Percentiles rank a stretch among this genome's conserved stretches.
These are phyloP conservation scores for Amorpha juglandis DNA, from an alignment of 2,888 invertebrate genomes.

Conservation along the genomic window DNA sequence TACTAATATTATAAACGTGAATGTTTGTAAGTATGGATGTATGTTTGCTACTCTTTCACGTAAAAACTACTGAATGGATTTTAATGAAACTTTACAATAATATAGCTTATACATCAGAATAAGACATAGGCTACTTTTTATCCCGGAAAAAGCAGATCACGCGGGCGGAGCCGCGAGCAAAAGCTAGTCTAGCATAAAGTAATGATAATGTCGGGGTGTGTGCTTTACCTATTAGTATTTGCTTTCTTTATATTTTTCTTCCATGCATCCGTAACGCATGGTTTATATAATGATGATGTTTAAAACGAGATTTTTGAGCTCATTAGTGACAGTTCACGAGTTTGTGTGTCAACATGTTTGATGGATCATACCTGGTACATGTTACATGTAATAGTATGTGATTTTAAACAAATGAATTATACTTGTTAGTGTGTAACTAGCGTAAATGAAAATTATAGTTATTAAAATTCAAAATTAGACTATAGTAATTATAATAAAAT, in stretches of 20 bases:
- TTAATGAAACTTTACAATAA: no score
- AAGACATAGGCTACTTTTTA: no score
- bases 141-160: no score
- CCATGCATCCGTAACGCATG: neutral
- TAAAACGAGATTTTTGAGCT: neutral
- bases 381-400: conserved; percentile 5
- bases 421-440: neutral
- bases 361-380: neutral
- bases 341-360: conserved; percentile 14
- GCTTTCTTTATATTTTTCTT: neutral
- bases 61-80: no score
- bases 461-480: no score
- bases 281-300: conserved; percentile 17
- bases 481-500: no score
- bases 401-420: neutral
- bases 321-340: conserved; percentile 15
- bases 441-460: neutral
- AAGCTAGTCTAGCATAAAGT: no score
- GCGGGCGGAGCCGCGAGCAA: no score
- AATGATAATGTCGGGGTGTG: neutral
- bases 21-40: no score
- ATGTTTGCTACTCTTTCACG: no score
- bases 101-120: no score
- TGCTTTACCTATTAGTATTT: neutral
- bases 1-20: no score